Base-by-base conservation (phyloP, 2,113 vertebrate species). In the Ophthalmolycus amberensis region DNA sequence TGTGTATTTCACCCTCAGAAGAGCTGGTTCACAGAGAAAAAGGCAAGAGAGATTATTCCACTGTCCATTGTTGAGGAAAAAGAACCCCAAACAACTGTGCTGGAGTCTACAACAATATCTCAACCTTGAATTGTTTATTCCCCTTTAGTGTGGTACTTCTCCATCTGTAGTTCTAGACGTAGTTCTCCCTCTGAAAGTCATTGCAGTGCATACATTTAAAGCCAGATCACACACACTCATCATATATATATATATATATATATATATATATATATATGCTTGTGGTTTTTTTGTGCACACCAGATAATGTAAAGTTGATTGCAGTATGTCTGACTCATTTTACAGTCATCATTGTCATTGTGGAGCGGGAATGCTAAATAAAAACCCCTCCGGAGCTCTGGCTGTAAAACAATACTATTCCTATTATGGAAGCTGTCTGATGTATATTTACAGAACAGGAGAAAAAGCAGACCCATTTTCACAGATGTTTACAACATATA, bases 401-500 rank as follows among this genome's bases (percentile, higher is more conserved):
- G 75, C 77, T 84, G 85, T 76, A 90, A 90, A 90, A 90, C 80
- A 90, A 90, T 85, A 70, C 80, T 69, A 74, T 82, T 82, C 63
- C 85, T 75, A 85, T 80, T 42, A 56, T 81, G 73, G 73, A 90
- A 37, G 29, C 80, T 77, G 75, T 68, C 75, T 82, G 81, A 84
- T 89, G 85, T 90, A 71, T 91, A 90, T 93, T 92, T 93, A 89
- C 65, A 79, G 89, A 88, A 78, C 87, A 78, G 71, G 91, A 91
- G 76, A 83, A 91, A 89, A 90, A 85, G 70, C 89, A 86, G 83
- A 27, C 71, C 79, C 71, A 40, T 88, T 83, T 79, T 72, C 71
- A 81, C 79, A 90, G 87, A 93, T 88, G 83, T 89, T 84, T 91
- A 90, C 84, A 91, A 85, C 77, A 81, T 93, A 89, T 89, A 89